Evolutionary conservation across 2,797 vertebrate genomes (phyloP).

Genomic region (Acanthiza pusilla): DNA sequence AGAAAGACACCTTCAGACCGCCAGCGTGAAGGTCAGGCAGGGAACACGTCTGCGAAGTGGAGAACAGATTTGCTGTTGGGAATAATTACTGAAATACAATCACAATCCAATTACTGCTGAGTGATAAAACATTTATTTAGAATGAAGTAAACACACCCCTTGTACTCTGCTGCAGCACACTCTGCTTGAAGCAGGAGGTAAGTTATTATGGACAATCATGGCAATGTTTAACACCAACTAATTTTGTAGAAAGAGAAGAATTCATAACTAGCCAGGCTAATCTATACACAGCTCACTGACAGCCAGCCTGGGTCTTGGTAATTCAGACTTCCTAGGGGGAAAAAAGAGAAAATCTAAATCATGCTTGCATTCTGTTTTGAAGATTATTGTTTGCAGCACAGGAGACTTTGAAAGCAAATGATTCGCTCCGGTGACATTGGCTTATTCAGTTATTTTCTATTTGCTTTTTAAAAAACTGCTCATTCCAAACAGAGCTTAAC

Average conservation of each 20-base stretch:
- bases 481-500: not conserved
- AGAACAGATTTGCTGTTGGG: slow-evolving; percentile 31
- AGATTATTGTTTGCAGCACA: not conserved
- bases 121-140: slow-evolving; percentile 46
- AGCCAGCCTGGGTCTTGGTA: not conserved
- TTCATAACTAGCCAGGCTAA: not conserved
- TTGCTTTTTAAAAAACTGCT: not conserved
- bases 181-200: not conserved
- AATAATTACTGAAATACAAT: slow-evolving; percentile 51
- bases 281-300: not conserved
- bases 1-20: slow-evolving; percentile 28
- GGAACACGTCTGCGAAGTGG: not conserved
- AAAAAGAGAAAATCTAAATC: not conserved
- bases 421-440: not conserved
- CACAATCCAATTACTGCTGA: slow-evolving; percentile 49
- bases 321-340: not conserved
- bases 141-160: not conserved
- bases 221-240: not conserved
- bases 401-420: not conserved
- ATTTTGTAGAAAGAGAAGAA: not conserved
- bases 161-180: not conserved
- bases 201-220: not conserved
- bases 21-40: slow-evolving; percentile 6
- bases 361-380: not conserved
- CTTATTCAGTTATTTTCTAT: not conserved